Percentiles rank a stretch among this genome's conserved stretches.
Evolutionary conservation across 2,113 vertebrate genomes (phyloP).

Genomic region (Oriolus oriolus): DNA sequence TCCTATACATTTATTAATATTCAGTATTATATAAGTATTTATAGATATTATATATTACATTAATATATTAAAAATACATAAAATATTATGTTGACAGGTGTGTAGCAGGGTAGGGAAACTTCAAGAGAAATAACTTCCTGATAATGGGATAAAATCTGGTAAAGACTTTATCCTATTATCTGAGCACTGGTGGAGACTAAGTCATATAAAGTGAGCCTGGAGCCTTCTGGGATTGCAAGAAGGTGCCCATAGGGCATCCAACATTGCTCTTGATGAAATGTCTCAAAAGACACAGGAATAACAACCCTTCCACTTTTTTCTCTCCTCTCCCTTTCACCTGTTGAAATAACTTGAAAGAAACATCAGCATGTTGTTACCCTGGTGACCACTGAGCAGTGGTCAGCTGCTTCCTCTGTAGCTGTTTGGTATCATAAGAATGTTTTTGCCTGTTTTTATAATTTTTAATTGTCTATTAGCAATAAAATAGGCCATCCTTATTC

Average conservation of each 20-base stretch:
- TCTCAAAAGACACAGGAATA: neutral
- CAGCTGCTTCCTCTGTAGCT: neutral
- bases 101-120: neutral
- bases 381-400: neutral
- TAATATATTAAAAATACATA: neutral
- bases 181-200: neutral
- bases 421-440: neutral
- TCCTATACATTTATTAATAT: too few relatives aligned
- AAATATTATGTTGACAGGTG: neutral
- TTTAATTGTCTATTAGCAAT: neutral
- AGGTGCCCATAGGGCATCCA: neutral
- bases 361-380: fast-evolving
- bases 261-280: neutral
- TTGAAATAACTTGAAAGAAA: neutral
- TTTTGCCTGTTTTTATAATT: neutral
- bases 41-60: neutral
- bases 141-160: neutral
- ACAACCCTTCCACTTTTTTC: fast-evolving
- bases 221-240: neutral
- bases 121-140: neutral
- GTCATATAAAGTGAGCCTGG: neutral
- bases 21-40: neutral
- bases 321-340: neutral
- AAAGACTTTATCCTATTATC: neutral
- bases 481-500: neutral